Evolutionary conservation across 2,888 invertebrate genomes (phyloP), one percentile per base, ranked within the genome.

Genomic region (Eremobia ochroleuca): DNA sequence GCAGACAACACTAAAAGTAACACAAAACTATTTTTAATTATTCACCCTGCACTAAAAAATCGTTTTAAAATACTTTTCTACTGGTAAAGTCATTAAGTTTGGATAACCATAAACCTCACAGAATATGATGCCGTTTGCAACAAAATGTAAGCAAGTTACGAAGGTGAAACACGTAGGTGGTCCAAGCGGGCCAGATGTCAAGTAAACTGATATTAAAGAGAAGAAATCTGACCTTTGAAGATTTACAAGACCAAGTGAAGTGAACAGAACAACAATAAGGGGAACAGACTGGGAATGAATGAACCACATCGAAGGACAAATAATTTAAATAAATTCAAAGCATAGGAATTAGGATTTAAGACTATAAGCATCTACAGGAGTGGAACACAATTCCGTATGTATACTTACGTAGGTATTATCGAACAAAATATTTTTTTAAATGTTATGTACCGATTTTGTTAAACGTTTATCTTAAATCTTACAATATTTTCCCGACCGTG

Each of bases 191-290:
- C 37, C 79, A 72, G 68, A 62, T 73, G 72, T 28, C n/a, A n/a
- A 49, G 79, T 69, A 75, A 83, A 31, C 49, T 61, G 82, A 79
- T 72, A 74, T 55, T 8, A 6, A 9, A 67, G 21, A 25, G 31
- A n/a, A 73, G 46, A 43, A 70, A 81, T 18, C 28, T 34, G 64
- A 69, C 15, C 64, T 34, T 64, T 59, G 4, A 61, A 34, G 2
- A 81, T 13, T 71, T n/a, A 40, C 69, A 79, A 66, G 25, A 46
- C n/a, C 43, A 49, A 79, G n/a, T 74, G 67, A 79, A 59, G 40
- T 72, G 55, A 21, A 79, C 0, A 34, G 58, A 75, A 61, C 40
- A 25, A 37, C 28, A 28, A 13, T n/a, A 76, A 0, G 6, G 49
- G 18, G 18, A 40, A 61, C 49, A 28, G 37, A 37, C 31, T 67